These are phyloP conservation scores for Phyllotreta cruciferae DNA, from an alignment of 2,888 invertebrate genomes.

Conservation along the genomic window DNA sequence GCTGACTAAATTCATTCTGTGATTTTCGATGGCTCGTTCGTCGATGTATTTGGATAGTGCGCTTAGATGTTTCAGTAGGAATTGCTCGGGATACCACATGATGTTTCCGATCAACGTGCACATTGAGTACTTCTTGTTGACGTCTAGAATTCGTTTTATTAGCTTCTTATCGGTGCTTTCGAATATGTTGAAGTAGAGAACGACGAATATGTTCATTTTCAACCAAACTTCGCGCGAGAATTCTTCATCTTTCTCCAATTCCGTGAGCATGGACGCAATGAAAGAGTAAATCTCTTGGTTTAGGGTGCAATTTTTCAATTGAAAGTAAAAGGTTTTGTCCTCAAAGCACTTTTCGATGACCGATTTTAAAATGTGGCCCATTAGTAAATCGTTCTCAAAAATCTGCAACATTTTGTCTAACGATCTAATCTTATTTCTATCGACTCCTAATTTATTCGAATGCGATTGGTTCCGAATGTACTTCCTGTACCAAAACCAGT, in stretches of 20 bases:
- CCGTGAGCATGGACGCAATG: slow-evolving; percentile 68
- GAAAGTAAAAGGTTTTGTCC: slow-evolving; percentile 47
- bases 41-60: slow-evolving; percentile 65
- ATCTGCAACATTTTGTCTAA: slow-evolving; percentile 76
- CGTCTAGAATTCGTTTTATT: slow-evolving; percentile 75
- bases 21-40: slow-evolving; percentile 57
- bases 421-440: slow-evolving; percentile 69
- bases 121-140: slow-evolving; percentile 79
- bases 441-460: slow-evolving; percentile 67
- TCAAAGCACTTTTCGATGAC: slow-evolving; percentile 55
- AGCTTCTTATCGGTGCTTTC: slow-evolving; percentile 79
- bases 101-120: slow-evolving; percentile 81
- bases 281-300: slow-evolving; percentile 71
- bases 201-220: slow-evolving; percentile 72
- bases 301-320: slow-evolving; percentile 55
- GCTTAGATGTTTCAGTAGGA: slow-evolving; percentile 72
- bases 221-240: slow-evolving; percentile 66
- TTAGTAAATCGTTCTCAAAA: slow-evolving; percentile 71
- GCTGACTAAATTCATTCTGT: slow-evolving; percentile 66
- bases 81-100: slow-evolving; percentile 86
- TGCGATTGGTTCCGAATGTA: slow-evolving; percentile 73
- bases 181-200: slow-evolving; percentile 75
- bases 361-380: slow-evolving; percentile 73
- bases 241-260: slow-evolving; percentile 69
- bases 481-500: slow-evolving; percentile 82